Conservation (phyloP, 2,797 vertebrate species). For the Myotis myotis region DNA sequence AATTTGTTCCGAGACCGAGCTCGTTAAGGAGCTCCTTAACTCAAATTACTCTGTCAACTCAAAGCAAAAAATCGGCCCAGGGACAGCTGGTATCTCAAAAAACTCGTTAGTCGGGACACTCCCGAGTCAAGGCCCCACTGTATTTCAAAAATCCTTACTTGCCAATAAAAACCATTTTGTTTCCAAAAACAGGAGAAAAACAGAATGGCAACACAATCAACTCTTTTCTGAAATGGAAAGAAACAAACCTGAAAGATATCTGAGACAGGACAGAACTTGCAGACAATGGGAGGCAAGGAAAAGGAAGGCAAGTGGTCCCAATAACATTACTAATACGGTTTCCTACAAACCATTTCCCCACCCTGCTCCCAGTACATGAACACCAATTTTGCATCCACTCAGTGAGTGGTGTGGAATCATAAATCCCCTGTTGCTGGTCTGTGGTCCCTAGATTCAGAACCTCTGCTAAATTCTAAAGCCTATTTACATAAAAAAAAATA, state of each 20-base stretch:
- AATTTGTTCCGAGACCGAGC: too few relatives aligned
- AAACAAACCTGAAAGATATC: not conserved
- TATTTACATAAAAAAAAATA: not conserved
- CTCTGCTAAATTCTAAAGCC: not conserved
- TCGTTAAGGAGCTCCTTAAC: too few relatives aligned
- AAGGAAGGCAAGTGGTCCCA: not conserved
- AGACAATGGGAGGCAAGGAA: not conserved
- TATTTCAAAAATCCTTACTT: constrained; percentile 12
- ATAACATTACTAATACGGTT: not conserved
- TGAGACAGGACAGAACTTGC: not conserved
- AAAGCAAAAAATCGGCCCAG: too few relatives aligned
- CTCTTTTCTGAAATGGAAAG: not conserved
- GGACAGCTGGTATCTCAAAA: too few relatives aligned
- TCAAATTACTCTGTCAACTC: too few relatives aligned
- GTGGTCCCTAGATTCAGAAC: not conserved
- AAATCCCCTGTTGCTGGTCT: not conserved
- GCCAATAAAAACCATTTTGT: not conserved
- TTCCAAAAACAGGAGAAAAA: not conserved
- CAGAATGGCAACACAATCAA: not conserved
- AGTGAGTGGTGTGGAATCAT: not conserved
- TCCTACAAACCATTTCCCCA: not conserved
- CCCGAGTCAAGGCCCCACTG: too few relatives aligned
- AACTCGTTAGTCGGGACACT: too few relatives aligned
- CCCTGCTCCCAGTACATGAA: not conserved
- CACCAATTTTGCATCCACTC: not conserved